A percentile compares a stretch with the other conserved stretches of the same genome.
phyloP scores from a whole-genome alignment of 1,140 invertebrate genomes.

The Periplaneta americana region DNA sequence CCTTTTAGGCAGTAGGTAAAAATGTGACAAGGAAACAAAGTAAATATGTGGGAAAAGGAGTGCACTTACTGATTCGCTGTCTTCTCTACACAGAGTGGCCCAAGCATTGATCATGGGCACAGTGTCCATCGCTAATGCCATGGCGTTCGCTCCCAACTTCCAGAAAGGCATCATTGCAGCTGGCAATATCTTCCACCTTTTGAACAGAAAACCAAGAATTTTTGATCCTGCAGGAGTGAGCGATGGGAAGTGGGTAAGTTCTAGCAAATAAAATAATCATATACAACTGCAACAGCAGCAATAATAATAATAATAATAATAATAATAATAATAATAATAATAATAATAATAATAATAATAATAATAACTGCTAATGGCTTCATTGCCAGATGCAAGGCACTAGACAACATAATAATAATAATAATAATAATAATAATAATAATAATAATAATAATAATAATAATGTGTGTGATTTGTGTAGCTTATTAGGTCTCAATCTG shows the following conservation, averaged over 20 bases:
- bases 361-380: no score
- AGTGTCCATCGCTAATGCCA: slow-evolving; percentile 64
- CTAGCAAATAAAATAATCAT: background rate
- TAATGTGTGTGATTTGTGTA: no score
- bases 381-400: no score
- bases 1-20: no score
- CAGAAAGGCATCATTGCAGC: slow-evolving; percentile 57
- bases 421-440: no score
- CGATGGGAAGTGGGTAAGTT: slow-evolving; percentile 19
- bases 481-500: no score
- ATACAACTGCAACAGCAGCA: background rate
- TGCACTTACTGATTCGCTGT: background rate
- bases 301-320: no score
- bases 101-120: slow-evolving; percentile 71
- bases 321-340: no score
- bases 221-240: slow-evolving; percentile 26
- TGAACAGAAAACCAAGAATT: slow-evolving; percentile 43
- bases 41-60: background rate
- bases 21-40: no score
- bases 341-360: no score
- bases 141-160: slow-evolving; percentile 66
- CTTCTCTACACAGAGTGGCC: slow-evolving; percentile 51
- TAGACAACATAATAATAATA: no score
- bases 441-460: no score
- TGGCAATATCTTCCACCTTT: slow-evolving; percentile 45